Percentiles rank a stretch among this genome's conserved stretches.
These are phyloP conservation scores for Argyra leucocephala DNA, from an alignment of 2,888 invertebrate genomes.

Conservation along the genomic window DNA sequence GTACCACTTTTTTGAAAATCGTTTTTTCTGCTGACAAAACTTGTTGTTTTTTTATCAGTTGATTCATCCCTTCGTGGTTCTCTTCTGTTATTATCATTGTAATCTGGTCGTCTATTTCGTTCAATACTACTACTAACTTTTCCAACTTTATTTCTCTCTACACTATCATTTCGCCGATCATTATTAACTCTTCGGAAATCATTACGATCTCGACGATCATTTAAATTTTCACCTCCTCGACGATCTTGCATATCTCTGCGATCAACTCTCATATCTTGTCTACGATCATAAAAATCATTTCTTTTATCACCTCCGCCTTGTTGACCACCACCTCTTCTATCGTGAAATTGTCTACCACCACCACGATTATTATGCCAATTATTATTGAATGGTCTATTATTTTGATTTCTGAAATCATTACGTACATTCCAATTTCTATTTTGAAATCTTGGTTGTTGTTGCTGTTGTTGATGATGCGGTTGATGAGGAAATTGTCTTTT, in stretches of 20 bases:
- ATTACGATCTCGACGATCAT: constrained; percentile 11
- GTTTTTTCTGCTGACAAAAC: background rate
- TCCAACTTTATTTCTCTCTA: background rate
- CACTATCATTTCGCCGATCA: background rate
- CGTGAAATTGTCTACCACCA: constrained; percentile 16
- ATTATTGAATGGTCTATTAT: constrained; percentile 10
- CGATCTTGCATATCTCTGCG: constrained; percentile 15
- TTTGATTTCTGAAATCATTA: constrained; percentile 13
- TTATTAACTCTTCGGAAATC: background rate
- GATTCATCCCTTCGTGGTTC: background rate
- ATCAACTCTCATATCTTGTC: constrained; percentile 17
- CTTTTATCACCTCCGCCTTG: constrained; percentile 13
- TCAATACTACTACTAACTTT: background rate
- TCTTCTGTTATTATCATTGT: background rate
- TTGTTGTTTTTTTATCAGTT: background rate
- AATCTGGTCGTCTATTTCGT: background rate
- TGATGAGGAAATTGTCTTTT: constrained; percentile 12
- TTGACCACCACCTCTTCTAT: constrained; percentile 13
- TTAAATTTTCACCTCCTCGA: constrained; percentile 5
- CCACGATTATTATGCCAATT: constrained; percentile 16
- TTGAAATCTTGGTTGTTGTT: background rate
- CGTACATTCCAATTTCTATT: constrained; percentile 8
- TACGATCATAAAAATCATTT: constrained; percentile 12
- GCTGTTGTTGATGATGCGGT: constrained; percentile 7
- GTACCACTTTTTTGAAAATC: background rate